These are phyloP conservation scores for Callinectes sapidus DNA, from an alignment of 2,888 invertebrate genomes.

Conservation along the genomic window DNA sequence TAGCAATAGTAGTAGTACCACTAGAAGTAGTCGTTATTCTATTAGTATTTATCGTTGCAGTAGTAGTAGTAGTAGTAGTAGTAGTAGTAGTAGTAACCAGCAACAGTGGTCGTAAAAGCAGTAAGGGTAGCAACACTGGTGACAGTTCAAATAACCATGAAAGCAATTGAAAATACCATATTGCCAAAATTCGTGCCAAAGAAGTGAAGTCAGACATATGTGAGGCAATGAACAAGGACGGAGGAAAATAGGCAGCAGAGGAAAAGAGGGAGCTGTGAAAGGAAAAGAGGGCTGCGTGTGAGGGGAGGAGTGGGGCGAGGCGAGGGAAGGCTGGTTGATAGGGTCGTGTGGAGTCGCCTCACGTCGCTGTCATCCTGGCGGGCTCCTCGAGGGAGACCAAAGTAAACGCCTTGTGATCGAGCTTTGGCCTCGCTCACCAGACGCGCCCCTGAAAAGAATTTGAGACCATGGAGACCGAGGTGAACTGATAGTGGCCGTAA, in stretches of 20 bases:
- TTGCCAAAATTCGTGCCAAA: background rate
- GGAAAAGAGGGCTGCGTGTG: background rate
- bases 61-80: background rate
- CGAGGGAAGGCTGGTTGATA: slow-evolving; percentile 34
- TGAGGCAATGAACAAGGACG: slow-evolving; percentile 4
- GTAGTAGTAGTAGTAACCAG: background rate
- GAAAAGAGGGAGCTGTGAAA: background rate
- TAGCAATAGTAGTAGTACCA: too few relatives aligned
- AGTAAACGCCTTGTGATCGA: slow-evolving; percentile 65
- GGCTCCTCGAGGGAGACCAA: slow-evolving; percentile 64
- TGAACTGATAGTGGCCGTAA: background rate
- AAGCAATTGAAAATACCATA: background rate
- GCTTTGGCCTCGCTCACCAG: slow-evolving; percentile 56
- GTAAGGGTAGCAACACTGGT: too few relatives aligned
- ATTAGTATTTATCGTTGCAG: too few relatives aligned
- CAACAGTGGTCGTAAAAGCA: too few relatives aligned
- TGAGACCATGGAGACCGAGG: slow-evolving; percentile 36
- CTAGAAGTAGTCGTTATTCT: too few relatives aligned
- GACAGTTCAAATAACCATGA: background rate
- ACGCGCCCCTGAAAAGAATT: slow-evolving; percentile 58
- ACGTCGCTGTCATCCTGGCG: slow-evolving; percentile 62
- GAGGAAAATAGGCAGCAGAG: slow-evolving; percentile 22
- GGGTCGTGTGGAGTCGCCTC: slow-evolving; percentile 57
- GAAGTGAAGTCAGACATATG: background rate
- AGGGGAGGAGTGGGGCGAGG: slow-evolving; percentile 17